phyloP scores from a whole-genome alignment of 2,797 vertebrate genomes.

The Champsocephalus esox region DNA sequence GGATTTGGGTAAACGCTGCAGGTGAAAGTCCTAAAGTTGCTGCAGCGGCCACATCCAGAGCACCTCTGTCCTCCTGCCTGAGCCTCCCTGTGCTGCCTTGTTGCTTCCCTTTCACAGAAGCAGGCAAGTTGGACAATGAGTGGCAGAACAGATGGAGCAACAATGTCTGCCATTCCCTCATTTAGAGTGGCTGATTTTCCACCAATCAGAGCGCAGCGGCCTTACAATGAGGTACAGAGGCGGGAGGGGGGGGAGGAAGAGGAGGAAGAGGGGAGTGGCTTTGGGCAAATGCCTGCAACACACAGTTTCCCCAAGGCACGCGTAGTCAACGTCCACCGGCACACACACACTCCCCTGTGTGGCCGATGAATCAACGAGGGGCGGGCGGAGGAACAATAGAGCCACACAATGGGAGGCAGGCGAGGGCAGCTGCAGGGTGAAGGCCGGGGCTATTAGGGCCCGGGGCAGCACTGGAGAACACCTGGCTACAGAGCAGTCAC shows the following conservation, averaged over 20 bases:
- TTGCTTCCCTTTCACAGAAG: slow-evolving; percentile 26
- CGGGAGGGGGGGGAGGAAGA: slow-evolving; percentile 10
- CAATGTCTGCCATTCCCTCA: slow-evolving; percentile 80
- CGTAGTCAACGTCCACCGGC: slow-evolving; percentile 61
- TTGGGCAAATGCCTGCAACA: slow-evolving; percentile 65
- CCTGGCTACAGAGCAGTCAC: slow-evolving; percentile 80
- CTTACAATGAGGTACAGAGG: slow-evolving; percentile 66
- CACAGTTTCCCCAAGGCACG: slow-evolving; percentile 76
- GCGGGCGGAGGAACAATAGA: slow-evolving; percentile 78
- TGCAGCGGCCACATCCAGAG: slow-evolving; percentile 21
- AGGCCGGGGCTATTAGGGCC: slow-evolving; percentile 73
- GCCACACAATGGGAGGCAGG: slow-evolving; percentile 79
- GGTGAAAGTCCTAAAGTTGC: slow-evolving; percentile 26
- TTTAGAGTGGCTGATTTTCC: slow-evolving; percentile 64
- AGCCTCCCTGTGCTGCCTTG: slow-evolving; percentile 10
- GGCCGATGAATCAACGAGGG: slow-evolving; percentile 83
- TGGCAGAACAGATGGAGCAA: slow-evolving; percentile 84
- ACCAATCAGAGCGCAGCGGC: slow-evolving; percentile 71
- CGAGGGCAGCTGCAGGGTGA: slow-evolving; percentile 85
- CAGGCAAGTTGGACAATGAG: slow-evolving; percentile 82
- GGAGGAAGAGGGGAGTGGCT: slow-evolving; percentile 41
- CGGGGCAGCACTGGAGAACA: slow-evolving; percentile 75
- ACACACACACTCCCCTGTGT: slow-evolving; percentile 73
- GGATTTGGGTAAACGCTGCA: neutral
- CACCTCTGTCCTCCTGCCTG: slow-evolving; percentile 31